These are phyloP conservation scores for Lymantria monacha DNA, from an alignment of 2,888 invertebrate genomes.

Conservation along the genomic window DNA sequence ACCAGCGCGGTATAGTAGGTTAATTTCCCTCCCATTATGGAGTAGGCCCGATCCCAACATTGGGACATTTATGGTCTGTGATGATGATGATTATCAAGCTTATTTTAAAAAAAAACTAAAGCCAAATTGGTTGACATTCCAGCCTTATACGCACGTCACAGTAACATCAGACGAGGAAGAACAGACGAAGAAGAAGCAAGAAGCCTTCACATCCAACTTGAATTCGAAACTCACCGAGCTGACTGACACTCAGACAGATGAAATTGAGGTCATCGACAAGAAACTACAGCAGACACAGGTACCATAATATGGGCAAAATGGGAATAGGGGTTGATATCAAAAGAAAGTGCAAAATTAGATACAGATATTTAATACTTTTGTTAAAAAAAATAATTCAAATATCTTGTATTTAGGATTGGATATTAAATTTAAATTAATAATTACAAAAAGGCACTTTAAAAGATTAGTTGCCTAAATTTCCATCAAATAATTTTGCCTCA, in stretches of 20 bases:
- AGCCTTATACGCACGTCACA: constrained; percentile 87
- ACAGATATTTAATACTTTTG: not conserved
- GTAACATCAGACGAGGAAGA: constrained; percentile 91
- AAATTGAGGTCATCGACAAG: constrained; percentile 84
- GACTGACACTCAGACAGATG: constrained; percentile 61
- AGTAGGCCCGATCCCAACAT: too few relatives aligned
- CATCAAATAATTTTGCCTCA: too few relatives aligned
- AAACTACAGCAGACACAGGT: constrained; percentile 86
- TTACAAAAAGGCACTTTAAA: too few relatives aligned
- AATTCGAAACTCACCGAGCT: constrained; percentile 79
- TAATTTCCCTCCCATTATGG: too few relatives aligned
- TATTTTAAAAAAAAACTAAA: too few relatives aligned
- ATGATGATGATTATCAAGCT: too few relatives aligned
- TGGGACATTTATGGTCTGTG: too few relatives aligned
- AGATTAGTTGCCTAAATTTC: too few relatives aligned
- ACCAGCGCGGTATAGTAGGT: too few relatives aligned
- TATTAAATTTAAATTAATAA: too few relatives aligned
- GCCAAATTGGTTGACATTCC: constrained; percentile 34
- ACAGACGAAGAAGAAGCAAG: constrained; percentile 80
- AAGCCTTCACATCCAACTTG: constrained; percentile 76
- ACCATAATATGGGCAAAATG: constrained; percentile 21
- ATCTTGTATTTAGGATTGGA: too few relatives aligned
- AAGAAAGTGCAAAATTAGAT: constrained; percentile 11
- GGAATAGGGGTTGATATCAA: not conserved
- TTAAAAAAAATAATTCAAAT: too few relatives aligned